Conservation (phyloP, 2,113 vertebrate species). For the Spermophilus dauricus region DNA sequence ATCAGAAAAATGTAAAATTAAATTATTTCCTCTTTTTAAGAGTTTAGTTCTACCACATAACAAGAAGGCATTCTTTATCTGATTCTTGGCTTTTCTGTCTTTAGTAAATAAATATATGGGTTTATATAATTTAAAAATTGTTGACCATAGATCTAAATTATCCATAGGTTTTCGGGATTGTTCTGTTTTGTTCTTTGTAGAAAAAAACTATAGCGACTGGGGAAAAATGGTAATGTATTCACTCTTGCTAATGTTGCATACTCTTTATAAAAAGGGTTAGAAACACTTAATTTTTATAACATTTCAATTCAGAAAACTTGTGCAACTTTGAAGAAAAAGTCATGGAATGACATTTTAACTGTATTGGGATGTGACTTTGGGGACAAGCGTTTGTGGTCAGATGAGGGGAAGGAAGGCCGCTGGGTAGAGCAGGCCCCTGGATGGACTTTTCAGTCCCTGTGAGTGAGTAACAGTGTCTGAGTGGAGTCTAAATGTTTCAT, state of each 20-base stretch:
- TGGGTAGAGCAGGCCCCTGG: neutral
- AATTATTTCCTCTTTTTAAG: conserved; percentile 22
- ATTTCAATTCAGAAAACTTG: neutral
- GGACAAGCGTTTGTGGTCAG: neutral
- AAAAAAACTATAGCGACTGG: neutral
- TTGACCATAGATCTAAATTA: neutral
- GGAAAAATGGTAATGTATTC: neutral
- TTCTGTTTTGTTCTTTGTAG: conserved; percentile 23
- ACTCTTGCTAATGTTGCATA: neutral
- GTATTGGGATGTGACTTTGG: neutral
- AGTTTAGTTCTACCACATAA: neutral
- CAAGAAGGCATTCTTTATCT: neutral
- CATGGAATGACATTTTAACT: neutral
- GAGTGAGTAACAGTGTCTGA: neutral
- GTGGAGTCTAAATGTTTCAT: neutral
- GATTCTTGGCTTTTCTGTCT: neutral
- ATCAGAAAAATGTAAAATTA: conserved; percentile 44
- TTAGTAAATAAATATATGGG: neutral
- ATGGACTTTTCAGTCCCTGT: neutral
- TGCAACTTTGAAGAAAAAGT: neutral
- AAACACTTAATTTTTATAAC: neutral
- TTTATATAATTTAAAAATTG: neutral
- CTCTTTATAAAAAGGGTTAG: neutral
- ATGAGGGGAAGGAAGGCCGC: neutral
- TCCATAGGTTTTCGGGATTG: neutral